Evolutionary conservation across 2,888 invertebrate genomes (phyloP).

Genomic region (Trilocha varians): DNA sequence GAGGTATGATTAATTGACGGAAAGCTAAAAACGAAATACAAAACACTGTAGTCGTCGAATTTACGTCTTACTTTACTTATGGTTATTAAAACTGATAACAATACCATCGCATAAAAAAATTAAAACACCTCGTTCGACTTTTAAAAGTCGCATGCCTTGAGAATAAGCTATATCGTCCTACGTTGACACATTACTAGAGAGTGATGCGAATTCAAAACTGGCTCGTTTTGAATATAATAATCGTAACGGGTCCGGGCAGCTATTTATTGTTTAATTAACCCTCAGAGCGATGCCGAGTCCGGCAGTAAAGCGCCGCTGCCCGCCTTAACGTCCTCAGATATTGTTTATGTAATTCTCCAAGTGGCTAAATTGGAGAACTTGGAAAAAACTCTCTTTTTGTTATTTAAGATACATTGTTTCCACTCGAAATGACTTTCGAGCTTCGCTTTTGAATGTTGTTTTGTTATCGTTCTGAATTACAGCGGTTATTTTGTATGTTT

Average conservation of each 20-base stretch:
- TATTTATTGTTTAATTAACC: slow-evolving; percentile 72
- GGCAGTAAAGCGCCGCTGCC: slow-evolving; percentile 35
- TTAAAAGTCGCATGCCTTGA: slow-evolving; percentile 11
- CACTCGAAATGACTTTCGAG: neutral
- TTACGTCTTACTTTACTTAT: too few relatives aligned
- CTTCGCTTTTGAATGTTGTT: neutral
- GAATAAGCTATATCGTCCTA: slow-evolving; percentile 32
- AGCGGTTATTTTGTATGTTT: neutral
- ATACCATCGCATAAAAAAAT: too few relatives aligned
- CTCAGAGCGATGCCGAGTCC: slow-evolving; percentile 31
- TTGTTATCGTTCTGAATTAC: neutral
- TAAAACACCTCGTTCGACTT: slow-evolving; percentile 3
- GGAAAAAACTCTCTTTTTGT: slow-evolving; percentile 2
- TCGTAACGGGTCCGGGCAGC: slow-evolving; percentile 40
- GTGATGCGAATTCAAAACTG: slow-evolving; percentile 70
- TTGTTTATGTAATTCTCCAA: slow-evolving; percentile 54
- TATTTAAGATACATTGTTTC: neutral
- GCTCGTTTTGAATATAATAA: slow-evolving; percentile 64
- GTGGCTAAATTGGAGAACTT: slow-evolving; percentile 41
- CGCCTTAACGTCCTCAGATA: slow-evolving; percentile 29
- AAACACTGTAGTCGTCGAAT: too few relatives aligned
- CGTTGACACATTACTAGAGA: slow-evolving; percentile 67
- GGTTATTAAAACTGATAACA: too few relatives aligned
- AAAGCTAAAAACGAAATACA: too few relatives aligned
- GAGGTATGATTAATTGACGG: too few relatives aligned